phyloP scores from a whole-genome alignment of 2,113 vertebrate species.

The Catharus fuscescens region DNA sequence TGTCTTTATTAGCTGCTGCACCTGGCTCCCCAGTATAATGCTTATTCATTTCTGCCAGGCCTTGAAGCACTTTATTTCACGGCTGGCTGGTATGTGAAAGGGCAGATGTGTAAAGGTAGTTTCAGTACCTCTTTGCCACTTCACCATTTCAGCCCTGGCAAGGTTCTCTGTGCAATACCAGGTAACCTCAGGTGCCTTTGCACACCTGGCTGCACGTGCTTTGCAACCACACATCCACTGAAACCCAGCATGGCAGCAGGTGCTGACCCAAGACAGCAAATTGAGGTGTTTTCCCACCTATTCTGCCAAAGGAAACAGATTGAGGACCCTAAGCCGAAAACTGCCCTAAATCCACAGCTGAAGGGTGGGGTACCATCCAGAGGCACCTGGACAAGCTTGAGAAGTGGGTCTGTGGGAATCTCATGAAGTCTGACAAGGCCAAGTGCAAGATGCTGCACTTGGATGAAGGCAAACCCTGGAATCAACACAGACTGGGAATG shows the following conservation, averaged over 20 bases:
- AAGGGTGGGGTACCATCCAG: not conserved
- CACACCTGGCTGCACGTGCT: accelerated
- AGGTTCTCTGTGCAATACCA: accelerated
- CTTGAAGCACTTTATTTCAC: not conserved
- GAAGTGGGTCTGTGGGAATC: not conserved
- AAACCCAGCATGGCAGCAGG: accelerated
- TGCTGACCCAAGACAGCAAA: too few species aligned
- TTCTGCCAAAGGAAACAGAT: not conserved
- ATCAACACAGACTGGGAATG: not conserved
- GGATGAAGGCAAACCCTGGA: accelerated
- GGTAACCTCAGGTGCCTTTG: accelerated
- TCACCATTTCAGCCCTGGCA: not conserved
- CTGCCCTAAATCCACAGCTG: too few species aligned
- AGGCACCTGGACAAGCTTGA: not conserved
- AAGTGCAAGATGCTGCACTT: not conserved
- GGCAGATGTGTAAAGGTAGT: accelerated
- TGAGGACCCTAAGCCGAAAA: not conserved
- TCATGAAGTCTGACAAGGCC: too few species aligned
- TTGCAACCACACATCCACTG: accelerated
- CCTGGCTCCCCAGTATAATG: not conserved
- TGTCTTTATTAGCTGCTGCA: not conserved
- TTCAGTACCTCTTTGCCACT: not conserved
- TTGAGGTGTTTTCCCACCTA: not conserved
- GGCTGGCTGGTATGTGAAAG: accelerated
- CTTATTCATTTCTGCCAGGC: not conserved